These are phyloP conservation scores for Brienomyrus longianalis DNA, from an alignment of 2,113 vertebrate genomes.

Conservation along the genomic window DNA sequence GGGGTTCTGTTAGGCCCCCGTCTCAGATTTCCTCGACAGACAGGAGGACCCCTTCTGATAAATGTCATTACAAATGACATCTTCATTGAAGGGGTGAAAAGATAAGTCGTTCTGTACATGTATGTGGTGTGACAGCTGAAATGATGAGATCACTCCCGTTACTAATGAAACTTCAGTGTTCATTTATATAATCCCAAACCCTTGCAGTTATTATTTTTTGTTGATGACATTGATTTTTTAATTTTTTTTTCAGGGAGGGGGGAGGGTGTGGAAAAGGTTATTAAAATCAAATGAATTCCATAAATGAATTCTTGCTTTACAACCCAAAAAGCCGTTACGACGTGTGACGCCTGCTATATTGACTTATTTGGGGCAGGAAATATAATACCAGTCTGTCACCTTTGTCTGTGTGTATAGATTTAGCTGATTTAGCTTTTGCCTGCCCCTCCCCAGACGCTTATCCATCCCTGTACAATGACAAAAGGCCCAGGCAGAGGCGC, in stretches of 20 bases:
- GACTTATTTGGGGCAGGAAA: neutral
- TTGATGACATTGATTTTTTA: neutral
- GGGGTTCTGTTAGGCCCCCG: neutral
- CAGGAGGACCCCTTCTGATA: neutral
- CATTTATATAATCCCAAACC: neutral
- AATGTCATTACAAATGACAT: neutral
- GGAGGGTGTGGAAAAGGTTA: neutral
- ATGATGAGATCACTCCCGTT: neutral
- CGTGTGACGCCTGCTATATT: neutral
- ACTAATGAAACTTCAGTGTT: neutral
- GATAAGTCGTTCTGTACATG: neutral
- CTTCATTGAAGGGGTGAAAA: neutral
- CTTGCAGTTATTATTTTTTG: neutral
- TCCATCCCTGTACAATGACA: neutral
- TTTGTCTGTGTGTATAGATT: neutral
- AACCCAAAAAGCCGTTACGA: neutral
- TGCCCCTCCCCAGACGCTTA: too few relatives aligned
- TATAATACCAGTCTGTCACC: conserved; percentile 1
- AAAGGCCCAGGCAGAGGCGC: neutral
- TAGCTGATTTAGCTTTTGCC: neutral
- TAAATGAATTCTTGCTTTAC: neutral
- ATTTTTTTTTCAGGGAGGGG: neutral
- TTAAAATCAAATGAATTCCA: conserved; percentile 8
- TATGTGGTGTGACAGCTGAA: neutral
- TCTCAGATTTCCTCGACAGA: neutral